Percentiles rank a stretch among this genome's conserved stretches.
Evolutionary conservation across 2,113 vertebrate genomes (phyloP).

Genomic region (Oceanodroma tethys): DNA sequence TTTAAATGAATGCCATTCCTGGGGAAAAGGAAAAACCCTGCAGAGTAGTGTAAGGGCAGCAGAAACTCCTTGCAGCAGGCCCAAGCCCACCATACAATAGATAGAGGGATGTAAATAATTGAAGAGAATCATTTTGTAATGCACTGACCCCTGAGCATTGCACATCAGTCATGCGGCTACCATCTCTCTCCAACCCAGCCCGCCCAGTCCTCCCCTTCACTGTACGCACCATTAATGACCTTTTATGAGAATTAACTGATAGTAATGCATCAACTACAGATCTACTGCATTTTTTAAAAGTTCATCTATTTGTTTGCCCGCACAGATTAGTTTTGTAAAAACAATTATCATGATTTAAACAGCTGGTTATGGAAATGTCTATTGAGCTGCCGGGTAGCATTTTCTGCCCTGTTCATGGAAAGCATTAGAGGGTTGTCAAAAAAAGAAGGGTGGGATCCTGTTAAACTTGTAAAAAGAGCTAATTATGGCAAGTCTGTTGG

Average conservation of each 20-base stretch:
- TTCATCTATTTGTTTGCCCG: not conserved
- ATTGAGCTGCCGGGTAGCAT: not conserved
- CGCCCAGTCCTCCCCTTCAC: not conserved
- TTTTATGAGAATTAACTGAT: conserved; percentile 65
- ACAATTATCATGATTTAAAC: not conserved
- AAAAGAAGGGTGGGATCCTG: not conserved
- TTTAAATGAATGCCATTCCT: not conserved
- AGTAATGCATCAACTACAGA: not conserved
- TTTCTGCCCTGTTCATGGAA: not conserved
- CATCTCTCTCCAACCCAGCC: not conserved
- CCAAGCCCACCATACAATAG: not conserved
- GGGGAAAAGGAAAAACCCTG: not conserved
- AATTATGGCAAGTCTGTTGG: not conserved
- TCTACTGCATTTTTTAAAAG: conserved; percentile 8
- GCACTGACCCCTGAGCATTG: conserved; percentile 54
- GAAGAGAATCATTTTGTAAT: conserved; percentile 72
- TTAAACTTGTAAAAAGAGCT: not conserved
- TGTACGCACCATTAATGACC: not conserved
- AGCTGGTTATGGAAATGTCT: not conserved
- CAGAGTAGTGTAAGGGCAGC: not conserved
- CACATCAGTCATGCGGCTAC: conserved; percentile 59
- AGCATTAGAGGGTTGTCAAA: not conserved
- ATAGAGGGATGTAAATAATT: conserved; percentile 72
- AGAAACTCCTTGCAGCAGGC: conserved; percentile 8
- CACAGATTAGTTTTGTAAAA: not conserved